A percentile compares a stretch with the other conserved stretches of the same genome.
phyloP scores from a whole-genome alignment of 2,113 vertebrate genomes.

The Anguilla japonica region DNA sequence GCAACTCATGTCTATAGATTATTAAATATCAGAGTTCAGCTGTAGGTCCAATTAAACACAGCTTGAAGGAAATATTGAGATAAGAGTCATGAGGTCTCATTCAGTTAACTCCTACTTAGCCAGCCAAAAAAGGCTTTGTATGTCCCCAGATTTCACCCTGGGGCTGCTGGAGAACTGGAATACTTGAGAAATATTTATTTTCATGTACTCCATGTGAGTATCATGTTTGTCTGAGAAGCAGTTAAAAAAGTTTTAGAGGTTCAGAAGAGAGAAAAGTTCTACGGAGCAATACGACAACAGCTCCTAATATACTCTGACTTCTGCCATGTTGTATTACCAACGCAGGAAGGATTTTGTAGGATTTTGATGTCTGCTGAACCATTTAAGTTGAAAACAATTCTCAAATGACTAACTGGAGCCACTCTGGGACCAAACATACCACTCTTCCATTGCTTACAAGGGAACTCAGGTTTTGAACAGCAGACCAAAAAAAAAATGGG shows the following conservation, averaged over 20 bases:
- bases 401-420: background rate
- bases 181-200: constrained; percentile 31
- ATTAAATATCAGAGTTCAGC: constrained; percentile 67
- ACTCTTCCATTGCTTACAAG: constrained; percentile 27
- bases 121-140: constrained; percentile 38
- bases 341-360: background rate
- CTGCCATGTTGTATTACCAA: constrained; percentile 15
- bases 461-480: constrained; percentile 3
- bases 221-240: constrained; percentile 6
- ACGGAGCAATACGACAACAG: constrained; percentile 16
- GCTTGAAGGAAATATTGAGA: constrained; percentile 54
- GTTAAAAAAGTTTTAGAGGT: background rate
- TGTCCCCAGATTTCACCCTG: constrained; percentile 9
- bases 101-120: constrained; percentile 25
- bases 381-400: constrained; percentile 19
- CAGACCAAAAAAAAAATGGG: constrained; percentile 28
- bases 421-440: constrained; percentile 9
- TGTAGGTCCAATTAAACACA: constrained; percentile 59
- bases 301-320: constrained; percentile 26
- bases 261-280: background rate
- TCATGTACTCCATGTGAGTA: constrained; percentile 19
- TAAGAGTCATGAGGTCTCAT: constrained; percentile 63
- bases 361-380: constrained; percentile 3
- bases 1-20: constrained; percentile 46
- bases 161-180: background rate